phyloP scores from a whole-genome alignment of 92 coral and sea anemone species.

The Siderastrea radians region DNA sequence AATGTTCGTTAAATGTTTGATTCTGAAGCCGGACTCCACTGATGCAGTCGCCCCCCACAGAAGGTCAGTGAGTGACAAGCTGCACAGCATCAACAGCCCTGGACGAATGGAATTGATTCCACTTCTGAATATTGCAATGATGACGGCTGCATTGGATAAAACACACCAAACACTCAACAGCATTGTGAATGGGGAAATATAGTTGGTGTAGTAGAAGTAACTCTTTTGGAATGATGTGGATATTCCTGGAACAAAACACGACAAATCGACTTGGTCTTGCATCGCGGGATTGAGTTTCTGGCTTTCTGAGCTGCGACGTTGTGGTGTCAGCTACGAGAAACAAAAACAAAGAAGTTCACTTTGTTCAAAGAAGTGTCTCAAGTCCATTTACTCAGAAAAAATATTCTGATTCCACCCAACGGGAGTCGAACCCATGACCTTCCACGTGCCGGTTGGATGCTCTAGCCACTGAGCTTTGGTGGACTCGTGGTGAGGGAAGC shows the following conservation, averaged over 20 bases:
- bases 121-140: neutral
- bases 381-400: too few species aligned
- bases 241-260: conserved; percentile 4
- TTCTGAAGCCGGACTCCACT: neutral
- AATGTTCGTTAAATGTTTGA: neutral
- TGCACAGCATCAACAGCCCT: conserved; percentile 19
- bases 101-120: neutral
- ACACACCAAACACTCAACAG: conserved; percentile 9
- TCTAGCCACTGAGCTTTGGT: too few species aligned
- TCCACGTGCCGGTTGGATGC: too few species aligned
- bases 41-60: conserved; percentile 5
- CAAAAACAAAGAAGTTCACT: neutral
- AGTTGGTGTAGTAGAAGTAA: neutral
- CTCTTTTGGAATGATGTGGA: neutral
- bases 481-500: too few species aligned
- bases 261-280: neutral
- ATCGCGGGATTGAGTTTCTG: neutral
- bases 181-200: neutral
- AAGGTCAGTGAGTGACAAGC: neutral
- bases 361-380: too few species aligned
- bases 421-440: too few species aligned
- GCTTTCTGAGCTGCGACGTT: neutral
- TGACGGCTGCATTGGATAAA: neutral
- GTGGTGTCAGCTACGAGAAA: neutral
- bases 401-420: too few species aligned